Evolutionary conservation across 1,140 invertebrate species (phyloP).

Genomic region (Patella vulgata): DNA sequence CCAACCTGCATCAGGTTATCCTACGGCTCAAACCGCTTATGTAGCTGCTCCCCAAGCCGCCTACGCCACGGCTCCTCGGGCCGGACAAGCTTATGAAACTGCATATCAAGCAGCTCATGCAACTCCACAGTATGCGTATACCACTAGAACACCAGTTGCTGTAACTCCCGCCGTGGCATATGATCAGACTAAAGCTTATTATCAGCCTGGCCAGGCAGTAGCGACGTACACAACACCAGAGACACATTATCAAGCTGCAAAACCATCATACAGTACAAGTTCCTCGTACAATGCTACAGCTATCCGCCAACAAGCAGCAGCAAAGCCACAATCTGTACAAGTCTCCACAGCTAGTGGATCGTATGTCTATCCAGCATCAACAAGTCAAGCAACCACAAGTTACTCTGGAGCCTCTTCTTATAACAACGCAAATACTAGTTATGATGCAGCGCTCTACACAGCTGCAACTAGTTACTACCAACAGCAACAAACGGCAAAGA

Average conservation of each 20-base stretch:
- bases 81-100: constrained; percentile 58
- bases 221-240: constrained; percentile 72
- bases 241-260: constrained; percentile 72
- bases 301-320: constrained; percentile 45
- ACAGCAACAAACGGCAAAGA: constrained; percentile 73
- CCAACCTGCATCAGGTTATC: constrained; percentile 73
- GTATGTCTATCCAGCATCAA: constrained; percentile 56
- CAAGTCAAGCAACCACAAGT: constrained; percentile 47
- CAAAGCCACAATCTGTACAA: constrained; percentile 57
- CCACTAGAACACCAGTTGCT: constrained; percentile 57
- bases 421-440: constrained; percentile 71
- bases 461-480: constrained; percentile 92
- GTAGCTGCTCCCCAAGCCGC: constrained; percentile 73
- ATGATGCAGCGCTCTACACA: constrained; percentile 92
- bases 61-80: constrained; percentile 59
- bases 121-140: constrained; percentile 61
- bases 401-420: constrained; percentile 37
- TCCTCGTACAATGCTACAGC: constrained; percentile 67
- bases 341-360: constrained; percentile 48
- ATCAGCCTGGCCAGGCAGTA: constrained; percentile 54
- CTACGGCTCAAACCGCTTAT: constrained; percentile 82
- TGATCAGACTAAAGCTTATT: constrained; percentile 63
- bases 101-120: constrained; percentile 60
- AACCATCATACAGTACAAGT: constrained; percentile 67
- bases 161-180: constrained; percentile 61